These are phyloP conservation scores for Zelostemma sp. DNA, from an alignment of 1,140 invertebrate species.

Conservation along the genomic window DNA sequence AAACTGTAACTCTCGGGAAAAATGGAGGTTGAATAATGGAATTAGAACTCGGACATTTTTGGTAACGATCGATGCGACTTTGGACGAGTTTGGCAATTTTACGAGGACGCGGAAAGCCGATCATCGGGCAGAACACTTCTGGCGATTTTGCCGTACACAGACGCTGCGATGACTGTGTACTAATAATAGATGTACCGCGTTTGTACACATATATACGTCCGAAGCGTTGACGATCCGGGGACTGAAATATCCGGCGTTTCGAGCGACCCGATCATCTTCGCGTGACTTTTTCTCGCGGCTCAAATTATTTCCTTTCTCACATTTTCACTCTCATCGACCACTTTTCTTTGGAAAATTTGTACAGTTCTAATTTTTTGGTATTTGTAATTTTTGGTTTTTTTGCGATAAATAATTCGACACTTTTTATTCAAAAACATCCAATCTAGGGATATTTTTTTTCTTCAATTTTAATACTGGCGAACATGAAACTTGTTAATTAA, in stretches of 20 bases:
- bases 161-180: conserved; percentile 61
- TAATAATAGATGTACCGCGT: conserved; percentile 61
- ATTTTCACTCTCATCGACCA: too few relatives aligned
- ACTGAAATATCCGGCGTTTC: conserved; percentile 55
- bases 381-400: too few relatives aligned
- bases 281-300: conserved; percentile 22
- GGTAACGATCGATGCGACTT: conserved; percentile 7
- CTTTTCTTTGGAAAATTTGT: too few relatives aligned
- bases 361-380: too few relatives aligned
- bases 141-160: conserved; percentile 36
- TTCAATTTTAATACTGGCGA: too few relatives aligned
- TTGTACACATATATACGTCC: conserved; percentile 40
- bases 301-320: too few relatives aligned
- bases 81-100: conserved; percentile 18
- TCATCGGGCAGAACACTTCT: conserved; percentile 25
- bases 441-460: too few relatives aligned
- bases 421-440: too few relatives aligned
- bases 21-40: too few relatives aligned
- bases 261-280: conserved; percentile 25
- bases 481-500: too few relatives aligned
- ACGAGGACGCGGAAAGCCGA: conserved; percentile 32
- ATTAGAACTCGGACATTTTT: not conserved
- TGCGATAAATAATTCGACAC: too few relatives aligned
- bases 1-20: too few relatives aligned
- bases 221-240: conserved; percentile 37